Conservation (phyloP, 2,113 vertebrate genomes). For the Porphyrio hochstetteri region DNA sequence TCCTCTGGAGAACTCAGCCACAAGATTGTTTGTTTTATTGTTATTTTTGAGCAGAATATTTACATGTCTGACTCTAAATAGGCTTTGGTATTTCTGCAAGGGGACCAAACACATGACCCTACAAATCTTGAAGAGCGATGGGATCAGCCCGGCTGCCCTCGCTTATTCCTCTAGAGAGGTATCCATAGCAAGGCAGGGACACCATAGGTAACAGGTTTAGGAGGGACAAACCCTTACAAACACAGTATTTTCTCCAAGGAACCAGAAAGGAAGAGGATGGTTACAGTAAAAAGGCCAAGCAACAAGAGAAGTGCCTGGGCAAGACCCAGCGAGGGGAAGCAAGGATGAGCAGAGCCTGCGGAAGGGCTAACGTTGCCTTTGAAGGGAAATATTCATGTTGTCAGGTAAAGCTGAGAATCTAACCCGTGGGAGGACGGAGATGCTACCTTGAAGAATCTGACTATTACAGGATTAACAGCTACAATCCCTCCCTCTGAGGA, state of each 20-base stretch:
- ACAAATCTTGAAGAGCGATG: fast-evolving
- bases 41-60: not conserved
- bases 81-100: not conserved
- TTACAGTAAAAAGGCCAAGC: not conserved
- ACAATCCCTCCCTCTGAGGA: slow-evolving; percentile 38
- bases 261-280: not conserved
- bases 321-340: not conserved
- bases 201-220: not conserved
- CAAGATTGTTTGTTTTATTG: not conserved
- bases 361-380: not conserved
- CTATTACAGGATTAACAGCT: slow-evolving; percentile 66
- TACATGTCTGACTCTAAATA: not conserved
- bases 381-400: slow-evolving; percentile 21
- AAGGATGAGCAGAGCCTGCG: not conserved
- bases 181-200: not conserved
- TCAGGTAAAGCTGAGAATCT: slow-evolving; percentile 10
- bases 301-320: not conserved
- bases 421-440: slow-evolving; percentile 50
- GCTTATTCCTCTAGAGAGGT: not conserved
- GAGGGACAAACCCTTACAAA: not conserved
- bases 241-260: not conserved
- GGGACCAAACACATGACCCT: not conserved
- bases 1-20: not conserved
- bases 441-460: slow-evolving; percentile 50
- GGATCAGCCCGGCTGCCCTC: not conserved